phyloP scores from a whole-genome alignment of 2,113 vertebrate genomes.

The Garra rufa region DNA sequence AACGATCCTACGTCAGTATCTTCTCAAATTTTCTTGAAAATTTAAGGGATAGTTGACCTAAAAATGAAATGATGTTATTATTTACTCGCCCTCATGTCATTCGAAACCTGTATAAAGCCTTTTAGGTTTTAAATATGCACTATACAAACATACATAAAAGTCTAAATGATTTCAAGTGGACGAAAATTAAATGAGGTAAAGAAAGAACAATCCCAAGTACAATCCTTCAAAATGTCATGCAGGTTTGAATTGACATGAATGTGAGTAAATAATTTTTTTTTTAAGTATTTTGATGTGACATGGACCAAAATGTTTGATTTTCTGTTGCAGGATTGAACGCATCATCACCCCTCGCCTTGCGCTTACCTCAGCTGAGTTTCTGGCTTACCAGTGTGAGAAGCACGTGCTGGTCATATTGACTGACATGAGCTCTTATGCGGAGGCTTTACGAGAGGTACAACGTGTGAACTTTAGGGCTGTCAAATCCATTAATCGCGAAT shows the following conservation, averaged over 20 bases:
- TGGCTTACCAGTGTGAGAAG: constrained; percentile 91
- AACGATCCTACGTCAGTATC: constrained; percentile 88
- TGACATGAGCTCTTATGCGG: constrained; percentile 90
- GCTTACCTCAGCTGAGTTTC: constrained; percentile 84
- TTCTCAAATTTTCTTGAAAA: background rate
- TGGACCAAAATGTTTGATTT: background rate
- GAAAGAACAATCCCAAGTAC: background rate
- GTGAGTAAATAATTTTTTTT: background rate
- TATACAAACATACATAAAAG: background rate
- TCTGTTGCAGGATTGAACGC: constrained; percentile 82
- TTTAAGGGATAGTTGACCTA: background rate
- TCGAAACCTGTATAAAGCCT: background rate
- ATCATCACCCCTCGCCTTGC: constrained; percentile 90
- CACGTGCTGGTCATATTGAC: constrained; percentile 89
- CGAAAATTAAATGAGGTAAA: background rate
- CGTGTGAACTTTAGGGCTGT: too few relatives aligned
- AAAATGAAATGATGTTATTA: background rate
- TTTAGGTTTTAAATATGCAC: background rate
- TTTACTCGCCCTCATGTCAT: background rate
- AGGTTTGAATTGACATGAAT: background rate
- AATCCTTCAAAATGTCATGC: background rate
- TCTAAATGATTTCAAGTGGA: background rate
- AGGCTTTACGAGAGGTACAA: constrained; percentile 86
- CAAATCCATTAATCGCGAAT: background rate
- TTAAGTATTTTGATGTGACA: background rate